Base-by-base conservation (phyloP, 1,140 invertebrate genomes). In the Euura lappo region DNA sequence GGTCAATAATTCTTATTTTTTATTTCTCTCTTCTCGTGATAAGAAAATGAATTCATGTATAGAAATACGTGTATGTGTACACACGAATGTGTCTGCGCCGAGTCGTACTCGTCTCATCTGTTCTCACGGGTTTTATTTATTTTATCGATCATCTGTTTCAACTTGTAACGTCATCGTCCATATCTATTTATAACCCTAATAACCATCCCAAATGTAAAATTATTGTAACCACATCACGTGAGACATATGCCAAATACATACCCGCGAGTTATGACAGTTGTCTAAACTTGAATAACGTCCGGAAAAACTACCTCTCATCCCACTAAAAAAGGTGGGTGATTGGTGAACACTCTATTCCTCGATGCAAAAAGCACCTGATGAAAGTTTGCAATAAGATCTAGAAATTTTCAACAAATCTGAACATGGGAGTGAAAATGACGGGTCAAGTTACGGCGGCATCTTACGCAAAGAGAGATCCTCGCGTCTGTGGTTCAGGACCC, bases 391-490 rank as follows among this genome's bases (percentile, higher is more conserved):
- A 60, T 5, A 8, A 6, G 3, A n/a, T 5, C 6, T 8, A 60
- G 13, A 60, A 6, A 60, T 60, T 11, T 8, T 60, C 6, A 28
- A 4, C 51, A n/a, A 60, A 60, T 8, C 8, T 4, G 13, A 60
- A 60, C 10, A 60, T 60, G 51, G 51, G 51, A 8, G 51, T 60
- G 51, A 60, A 60, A n/a, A 60, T 60, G 51, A 60, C 51, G 51
- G 51, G 51, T 8, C 3, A 60, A 60, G 51, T 60, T 11, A 60
- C 51, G 3, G 51, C 51, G 2, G 8, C 8, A 60, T 60, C 51
- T 8, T 60, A 5, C 51, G 51, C 13, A n/a, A 60, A 60, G 51
- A 8, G 51, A n/a, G 51, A 60, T 6, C 51, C 4, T 60, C 51
- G 13, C 6, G 10, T 60, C 3, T 11, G 51, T n/a, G 10, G 10